Conservation (phyloP, 2,888 invertebrate species). For the Metalampra italica region DNA sequence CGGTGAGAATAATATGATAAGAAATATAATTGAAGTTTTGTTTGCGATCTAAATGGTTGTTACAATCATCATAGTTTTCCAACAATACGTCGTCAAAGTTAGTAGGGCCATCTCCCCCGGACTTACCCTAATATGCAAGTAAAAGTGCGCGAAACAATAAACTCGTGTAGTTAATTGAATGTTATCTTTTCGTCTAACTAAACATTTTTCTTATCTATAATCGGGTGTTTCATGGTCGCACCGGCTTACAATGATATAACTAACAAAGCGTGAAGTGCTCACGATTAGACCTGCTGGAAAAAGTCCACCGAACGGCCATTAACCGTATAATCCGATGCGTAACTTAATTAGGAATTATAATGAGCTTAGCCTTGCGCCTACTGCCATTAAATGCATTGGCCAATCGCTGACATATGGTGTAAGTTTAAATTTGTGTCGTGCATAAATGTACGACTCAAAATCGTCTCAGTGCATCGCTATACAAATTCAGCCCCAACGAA, state of each 20-base stretch:
- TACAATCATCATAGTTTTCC: too few relatives aligned
- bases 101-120: too few relatives aligned
- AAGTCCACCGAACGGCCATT: conserved; percentile 18
- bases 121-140: neutral
- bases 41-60: too few relatives aligned
- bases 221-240: conserved; percentile 28
- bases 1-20: too few relatives aligned
- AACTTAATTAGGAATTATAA: conserved; percentile 26
- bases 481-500: too few relatives aligned
- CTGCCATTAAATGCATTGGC: conserved; percentile 16
- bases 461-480: too few relatives aligned
- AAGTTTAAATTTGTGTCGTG: conserved; percentile 14
- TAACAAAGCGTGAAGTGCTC: conserved; percentile 19
- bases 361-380: conserved; percentile 23
- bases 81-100: too few relatives aligned
- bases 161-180: too few relatives aligned
- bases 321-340: conserved; percentile 17
- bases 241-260: conserved; percentile 28
- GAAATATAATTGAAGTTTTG: too few relatives aligned
- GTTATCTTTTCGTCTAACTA: too few relatives aligned
- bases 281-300: conserved; percentile 7
- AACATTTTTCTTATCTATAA: conserved; percentile 7
- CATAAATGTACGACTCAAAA: too few relatives aligned
- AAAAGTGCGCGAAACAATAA: neutral
- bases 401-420: conserved; percentile 21